phyloP scores from a whole-genome alignment of 2,797 vertebrate genomes.

The Sebastes matsubarae region DNA sequence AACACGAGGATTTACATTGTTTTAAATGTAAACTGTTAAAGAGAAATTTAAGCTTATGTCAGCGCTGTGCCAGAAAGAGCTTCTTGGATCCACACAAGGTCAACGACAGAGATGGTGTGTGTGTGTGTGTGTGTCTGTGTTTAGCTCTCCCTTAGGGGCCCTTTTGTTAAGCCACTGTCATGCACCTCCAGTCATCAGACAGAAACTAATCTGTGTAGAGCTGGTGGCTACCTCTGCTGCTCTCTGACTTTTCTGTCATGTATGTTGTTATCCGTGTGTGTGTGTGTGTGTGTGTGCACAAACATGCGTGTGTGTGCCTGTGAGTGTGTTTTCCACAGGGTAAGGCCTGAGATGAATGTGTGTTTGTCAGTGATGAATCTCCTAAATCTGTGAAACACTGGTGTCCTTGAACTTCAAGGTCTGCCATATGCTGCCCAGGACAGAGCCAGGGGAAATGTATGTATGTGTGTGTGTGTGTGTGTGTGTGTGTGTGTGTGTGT shows the following conservation, averaged over 20 bases:
- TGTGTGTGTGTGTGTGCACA: constrained; percentile 12
- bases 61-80: background rate
- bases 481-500: constrained; percentile 6
- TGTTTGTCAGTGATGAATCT: constrained; percentile 81
- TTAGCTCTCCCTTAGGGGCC: background rate
- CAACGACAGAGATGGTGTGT: constrained; percentile 25
- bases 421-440: constrained; percentile 75
- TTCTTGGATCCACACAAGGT: constrained; percentile 34
- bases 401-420: constrained; percentile 82
- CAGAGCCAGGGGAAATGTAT: constrained; percentile 55
- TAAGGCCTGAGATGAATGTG: constrained; percentile 66
- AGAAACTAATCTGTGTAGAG: constrained; percentile 32
- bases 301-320: background rate
- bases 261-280: background rate
- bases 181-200: constrained; percentile 24
- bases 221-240: constrained; percentile 24
- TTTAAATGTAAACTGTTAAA: constrained; percentile 32
- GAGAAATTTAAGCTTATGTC: constrained; percentile 2
- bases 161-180: constrained; percentile 28
- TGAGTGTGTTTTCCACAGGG: constrained; percentile 49
- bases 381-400: constrained; percentile 72
- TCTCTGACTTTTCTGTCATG: constrained; percentile 19
- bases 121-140: constrained; percentile 21
- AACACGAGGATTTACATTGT: constrained; percentile 33
- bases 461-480: background rate